These are phyloP conservation scores for Cryptoblepharus egeriae DNA, from an alignment of 2,797 vertebrate genomes.

Conservation along the genomic window DNA sequence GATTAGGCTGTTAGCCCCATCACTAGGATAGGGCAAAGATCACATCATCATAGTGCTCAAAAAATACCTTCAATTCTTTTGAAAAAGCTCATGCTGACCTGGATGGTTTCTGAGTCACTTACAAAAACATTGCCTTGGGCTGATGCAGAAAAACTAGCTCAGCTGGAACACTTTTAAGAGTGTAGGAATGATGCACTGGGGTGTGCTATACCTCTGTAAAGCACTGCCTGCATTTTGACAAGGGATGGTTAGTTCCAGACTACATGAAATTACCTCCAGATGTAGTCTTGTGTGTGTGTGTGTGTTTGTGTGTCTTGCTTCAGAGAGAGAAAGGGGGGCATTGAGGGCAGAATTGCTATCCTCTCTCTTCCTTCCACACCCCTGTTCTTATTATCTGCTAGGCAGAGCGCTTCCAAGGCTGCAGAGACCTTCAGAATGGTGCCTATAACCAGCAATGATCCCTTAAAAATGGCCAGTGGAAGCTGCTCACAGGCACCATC, in stretches of 20 bases:
- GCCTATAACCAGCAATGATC: too few relatives aligned
- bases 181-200: neutral
- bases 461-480: too few relatives aligned
- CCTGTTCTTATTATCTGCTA: too few relatives aligned
- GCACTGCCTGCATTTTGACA: neutral
- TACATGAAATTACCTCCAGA: neutral
- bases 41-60: neutral
- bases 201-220: neutral
- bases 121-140: neutral
- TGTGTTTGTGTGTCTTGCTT: too few relatives aligned
- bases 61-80: neutral
- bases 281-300: neutral
- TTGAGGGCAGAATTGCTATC: too few relatives aligned
- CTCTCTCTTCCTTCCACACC: too few relatives aligned
- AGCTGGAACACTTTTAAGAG: neutral
- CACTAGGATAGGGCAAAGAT: neutral
- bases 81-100: neutral
- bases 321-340: too few relatives aligned
- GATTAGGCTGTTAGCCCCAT: neutral
- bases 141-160: neutral
- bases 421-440: too few relatives aligned
- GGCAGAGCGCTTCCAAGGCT: too few relatives aligned
- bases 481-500: too few relatives aligned
- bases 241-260: neutral
- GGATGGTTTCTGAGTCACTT: conserved; percentile 1